A percentile compares a stretch with the other conserved stretches of the same genome.
Conservation (phyloP, 2,113 vertebrate species). For the Hyperoodon ampullatus region DNA sequence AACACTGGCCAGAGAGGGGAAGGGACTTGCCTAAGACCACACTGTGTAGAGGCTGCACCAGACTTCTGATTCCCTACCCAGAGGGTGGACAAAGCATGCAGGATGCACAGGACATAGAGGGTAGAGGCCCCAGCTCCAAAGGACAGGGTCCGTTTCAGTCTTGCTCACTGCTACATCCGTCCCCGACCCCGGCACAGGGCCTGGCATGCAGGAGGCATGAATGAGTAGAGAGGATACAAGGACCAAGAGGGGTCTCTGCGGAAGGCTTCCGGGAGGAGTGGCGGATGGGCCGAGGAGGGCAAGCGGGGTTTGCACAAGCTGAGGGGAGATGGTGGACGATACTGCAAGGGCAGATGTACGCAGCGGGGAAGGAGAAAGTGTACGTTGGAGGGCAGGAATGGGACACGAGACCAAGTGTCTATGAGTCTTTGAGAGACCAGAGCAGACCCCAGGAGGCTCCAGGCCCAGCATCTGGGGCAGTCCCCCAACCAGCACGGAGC, state of each 20-base stretch:
- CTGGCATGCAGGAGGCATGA: not conserved
- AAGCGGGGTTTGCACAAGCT: not conserved
- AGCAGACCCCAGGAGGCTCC: not conserved
- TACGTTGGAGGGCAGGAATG: fast-evolving
- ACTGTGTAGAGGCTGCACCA: not conserved
- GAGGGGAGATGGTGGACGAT: fast-evolving
- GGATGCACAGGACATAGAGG: not conserved
- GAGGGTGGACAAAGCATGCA: not conserved
- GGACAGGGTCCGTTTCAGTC: not conserved
- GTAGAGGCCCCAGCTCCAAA: not conserved
- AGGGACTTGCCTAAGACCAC: not conserved
- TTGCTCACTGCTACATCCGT: not conserved
- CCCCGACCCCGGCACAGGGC: not conserved
- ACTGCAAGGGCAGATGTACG: not conserved
- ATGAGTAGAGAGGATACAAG: not conserved
- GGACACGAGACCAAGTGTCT: not conserved
- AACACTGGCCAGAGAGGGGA: not conserved
- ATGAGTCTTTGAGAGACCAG: not conserved
- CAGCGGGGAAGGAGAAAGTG: not conserved
- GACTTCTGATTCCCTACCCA: not conserved
- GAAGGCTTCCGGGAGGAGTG: not conserved
- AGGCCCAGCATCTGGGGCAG: not conserved
- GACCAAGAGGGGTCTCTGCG: not conserved
- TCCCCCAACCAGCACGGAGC: not conserved
- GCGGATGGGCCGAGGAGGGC: not conserved